These are phyloP conservation scores for Pseudorhiza aurosa DNA, from an alignment of 30 jellyfish, hydroid and myxozoan genomes.

Conservation along the genomic window DNA sequence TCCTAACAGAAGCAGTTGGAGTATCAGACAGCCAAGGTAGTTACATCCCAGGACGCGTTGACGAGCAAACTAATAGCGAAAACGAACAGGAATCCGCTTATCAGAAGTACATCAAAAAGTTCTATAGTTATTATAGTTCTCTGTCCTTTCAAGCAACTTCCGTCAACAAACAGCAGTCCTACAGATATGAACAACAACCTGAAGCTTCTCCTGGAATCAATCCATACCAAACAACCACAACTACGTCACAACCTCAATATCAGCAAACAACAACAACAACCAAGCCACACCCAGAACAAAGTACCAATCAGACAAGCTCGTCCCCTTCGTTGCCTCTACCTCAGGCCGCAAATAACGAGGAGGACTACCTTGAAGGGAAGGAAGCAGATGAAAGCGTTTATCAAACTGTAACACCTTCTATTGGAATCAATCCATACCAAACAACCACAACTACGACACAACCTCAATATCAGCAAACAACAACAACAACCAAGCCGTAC, in stretches of 20 bases:
- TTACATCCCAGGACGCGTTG: background rate
- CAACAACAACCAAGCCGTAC: background rate
- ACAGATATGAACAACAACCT: background rate
- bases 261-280: background rate
- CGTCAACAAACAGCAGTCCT: background rate
- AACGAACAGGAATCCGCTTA: conserved; percentile 5
- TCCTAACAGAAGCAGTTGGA: background rate
- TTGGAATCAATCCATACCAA: background rate
- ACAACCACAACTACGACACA: background rate
- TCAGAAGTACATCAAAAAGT: background rate
- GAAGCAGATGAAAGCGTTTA: background rate
- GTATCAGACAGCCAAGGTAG: background rate
- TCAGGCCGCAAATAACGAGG: background rate
- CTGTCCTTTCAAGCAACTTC: background rate
- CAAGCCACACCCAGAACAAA: no score
- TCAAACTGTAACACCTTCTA: background rate
- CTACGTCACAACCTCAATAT: background rate
- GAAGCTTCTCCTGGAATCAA: background rate
- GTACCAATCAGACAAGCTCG: background rate
- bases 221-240: background rate
- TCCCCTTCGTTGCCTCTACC: background rate
- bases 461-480: background rate
- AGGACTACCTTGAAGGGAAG: background rate
- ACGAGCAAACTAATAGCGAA: background rate
- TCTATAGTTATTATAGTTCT: background rate